Evolutionary conservation across 2,113 vertebrate species (phyloP).

Genomic region (Salvelinus sp.): DNA sequence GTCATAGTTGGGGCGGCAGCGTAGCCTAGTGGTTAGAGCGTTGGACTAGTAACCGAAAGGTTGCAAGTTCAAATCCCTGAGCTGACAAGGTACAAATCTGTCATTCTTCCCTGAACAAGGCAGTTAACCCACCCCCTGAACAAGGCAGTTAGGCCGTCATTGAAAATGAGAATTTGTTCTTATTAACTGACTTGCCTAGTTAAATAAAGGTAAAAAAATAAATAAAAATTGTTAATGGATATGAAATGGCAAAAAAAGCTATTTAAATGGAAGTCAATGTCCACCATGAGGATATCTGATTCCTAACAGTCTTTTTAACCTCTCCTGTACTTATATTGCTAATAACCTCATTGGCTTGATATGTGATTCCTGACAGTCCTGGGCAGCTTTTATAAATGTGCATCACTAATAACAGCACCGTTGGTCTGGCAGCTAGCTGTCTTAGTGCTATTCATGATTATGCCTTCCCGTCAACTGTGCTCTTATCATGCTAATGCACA

Average conservation of each 20-base stretch:
- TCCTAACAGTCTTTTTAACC: not conserved
- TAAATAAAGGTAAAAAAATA: too few species aligned
- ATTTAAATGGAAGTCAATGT: slow-evolving; percentile 2
- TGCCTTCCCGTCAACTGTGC: slow-evolving; percentile 8
- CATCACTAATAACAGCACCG: not conserved
- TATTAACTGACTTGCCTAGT: too few species aligned
- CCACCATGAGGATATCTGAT: not conserved
- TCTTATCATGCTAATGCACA: slow-evolving; percentile 46
- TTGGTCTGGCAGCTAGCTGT: slow-evolving; percentile 16
- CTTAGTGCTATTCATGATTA: slow-evolving; percentile 23
- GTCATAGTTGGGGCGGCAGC: too few species aligned
- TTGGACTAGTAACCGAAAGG: too few species aligned
- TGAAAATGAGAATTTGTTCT: too few species aligned
- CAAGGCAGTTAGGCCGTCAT: too few species aligned
- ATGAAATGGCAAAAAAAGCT: not conserved
- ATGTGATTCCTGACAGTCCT: not conserved
- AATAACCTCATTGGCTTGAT: slow-evolving; percentile 1
- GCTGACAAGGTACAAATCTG: too few species aligned
- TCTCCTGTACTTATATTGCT: slow-evolving; percentile 10
- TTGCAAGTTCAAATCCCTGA: too few species aligned
- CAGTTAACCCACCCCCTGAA: too few species aligned
- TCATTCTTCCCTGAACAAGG: too few species aligned
- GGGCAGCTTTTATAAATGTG: slow-evolving; percentile 11
- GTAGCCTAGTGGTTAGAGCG: too few species aligned
- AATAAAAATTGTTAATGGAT: too few species aligned